Evolutionary conservation across 53 echinoderm and acorn worm genomes (phyloP).

Genomic region (Mesocentrotus franciscanus): DNA sequence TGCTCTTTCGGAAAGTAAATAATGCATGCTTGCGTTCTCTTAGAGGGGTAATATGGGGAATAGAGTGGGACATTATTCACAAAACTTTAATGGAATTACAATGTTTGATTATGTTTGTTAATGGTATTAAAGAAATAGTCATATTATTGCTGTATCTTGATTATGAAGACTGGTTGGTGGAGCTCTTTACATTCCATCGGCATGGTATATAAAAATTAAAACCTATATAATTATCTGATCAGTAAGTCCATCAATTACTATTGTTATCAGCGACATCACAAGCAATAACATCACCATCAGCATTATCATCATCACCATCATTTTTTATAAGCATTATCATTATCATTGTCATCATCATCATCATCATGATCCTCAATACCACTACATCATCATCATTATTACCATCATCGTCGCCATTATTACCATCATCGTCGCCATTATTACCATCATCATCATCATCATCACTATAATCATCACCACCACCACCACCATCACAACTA

Average conservation of each 20-base stretch:
- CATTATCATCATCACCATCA: not conserved
- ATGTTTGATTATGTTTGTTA: not conserved
- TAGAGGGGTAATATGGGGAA: not conserved
- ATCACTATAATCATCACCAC: not conserved
- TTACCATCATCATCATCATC: not conserved
- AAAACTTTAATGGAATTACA: not conserved
- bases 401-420: not conserved
- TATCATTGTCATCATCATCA: not conserved
- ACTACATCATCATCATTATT: not conserved
- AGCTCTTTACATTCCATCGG: not conserved
- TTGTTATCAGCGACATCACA: not conserved
- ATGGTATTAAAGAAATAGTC: not conserved
- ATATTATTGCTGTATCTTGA: not conserved
- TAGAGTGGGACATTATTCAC: not conserved
- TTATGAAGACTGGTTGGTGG: not conserved
- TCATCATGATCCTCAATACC: not conserved
- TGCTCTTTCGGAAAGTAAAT: not conserved
- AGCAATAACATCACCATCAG: not conserved
- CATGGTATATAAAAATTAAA: too few species aligned
- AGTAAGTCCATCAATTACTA: not conserved
- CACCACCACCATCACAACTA: not conserved
- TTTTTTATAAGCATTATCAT: not conserved
- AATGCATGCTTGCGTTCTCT: conserved; percentile 36
- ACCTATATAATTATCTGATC: too few species aligned
- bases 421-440: not conserved